phyloP scores from a whole-genome alignment of 2,113 vertebrate genomes.

The Phyllostomus discolor region DNA sequence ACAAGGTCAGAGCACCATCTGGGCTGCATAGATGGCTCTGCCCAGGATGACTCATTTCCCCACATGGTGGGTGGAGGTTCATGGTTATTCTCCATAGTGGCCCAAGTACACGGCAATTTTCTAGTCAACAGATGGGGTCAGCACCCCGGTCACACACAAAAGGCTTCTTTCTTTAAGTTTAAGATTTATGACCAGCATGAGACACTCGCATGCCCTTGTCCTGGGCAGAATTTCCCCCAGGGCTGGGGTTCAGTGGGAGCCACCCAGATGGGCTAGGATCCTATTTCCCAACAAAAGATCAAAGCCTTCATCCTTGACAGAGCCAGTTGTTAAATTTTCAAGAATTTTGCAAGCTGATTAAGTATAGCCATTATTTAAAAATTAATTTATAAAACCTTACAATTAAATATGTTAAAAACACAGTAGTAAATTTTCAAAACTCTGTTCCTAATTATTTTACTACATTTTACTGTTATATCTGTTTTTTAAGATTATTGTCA shows the following conservation, averaged over 20 bases:
- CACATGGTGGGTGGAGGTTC: neutral
- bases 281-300: neutral
- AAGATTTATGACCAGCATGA: neutral
- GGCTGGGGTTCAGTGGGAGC: neutral
- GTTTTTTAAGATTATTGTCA: neutral
- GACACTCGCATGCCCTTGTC: neutral
- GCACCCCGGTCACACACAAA: neutral
- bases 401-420: neutral
- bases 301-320: neutral
- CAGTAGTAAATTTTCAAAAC: neutral
- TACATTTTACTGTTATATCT: neutral
- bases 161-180: neutral
- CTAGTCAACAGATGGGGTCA: neutral
- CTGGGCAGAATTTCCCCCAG: neutral
- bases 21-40: neutral
- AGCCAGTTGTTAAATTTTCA: neutral
- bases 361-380: neutral
- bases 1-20: neutral
- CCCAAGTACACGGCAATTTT: neutral
- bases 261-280: neutral
- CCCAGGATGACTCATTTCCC: conserved; percentile 37
- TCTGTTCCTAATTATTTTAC: neutral
- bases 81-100: neutral
- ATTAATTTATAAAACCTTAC: neutral
- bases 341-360: neutral